Percentiles rank a stretch among this genome's conserved stretches.
phyloP scores from a whole-genome alignment of 2,888 invertebrate genomes.

The Julus scandinavius region DNA sequence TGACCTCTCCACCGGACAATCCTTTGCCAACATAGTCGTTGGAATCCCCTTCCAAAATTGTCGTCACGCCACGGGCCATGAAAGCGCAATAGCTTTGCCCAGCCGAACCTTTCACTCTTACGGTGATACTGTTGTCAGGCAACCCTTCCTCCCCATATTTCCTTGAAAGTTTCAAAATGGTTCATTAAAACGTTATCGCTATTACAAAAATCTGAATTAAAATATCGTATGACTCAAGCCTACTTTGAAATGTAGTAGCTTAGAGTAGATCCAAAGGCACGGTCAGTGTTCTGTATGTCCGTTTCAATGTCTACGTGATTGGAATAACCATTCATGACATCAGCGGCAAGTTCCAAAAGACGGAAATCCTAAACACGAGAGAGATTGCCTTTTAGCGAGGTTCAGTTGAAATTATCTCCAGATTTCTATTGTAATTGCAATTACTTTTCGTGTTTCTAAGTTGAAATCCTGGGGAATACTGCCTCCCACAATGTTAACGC shows the following conservation, averaged over 20 bases:
- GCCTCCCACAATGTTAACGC: conserved; percentile 89
- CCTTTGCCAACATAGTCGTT: conserved; percentile 99
- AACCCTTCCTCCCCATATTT: conserved; percentile 88
- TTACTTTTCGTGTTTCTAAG: conserved; percentile 65
- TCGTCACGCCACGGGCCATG: conserved; percentile 87
- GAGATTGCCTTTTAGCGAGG: neutral
- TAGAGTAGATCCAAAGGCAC: conserved; percentile 92
- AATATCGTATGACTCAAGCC: conserved; percentile 64
- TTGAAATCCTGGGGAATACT: conserved; percentile 77
- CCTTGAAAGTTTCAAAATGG: conserved; percentile 67
- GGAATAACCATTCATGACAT: conserved; percentile 79
- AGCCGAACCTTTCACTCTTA: conserved; percentile 89
- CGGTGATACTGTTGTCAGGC: conserved; percentile 82
- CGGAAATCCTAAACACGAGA: conserved; percentile 72
- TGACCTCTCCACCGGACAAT: conserved; percentile 91
- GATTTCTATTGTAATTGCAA: neutral
- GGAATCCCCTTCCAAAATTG: conserved; percentile 94
- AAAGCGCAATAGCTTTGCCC: conserved; percentile 99
- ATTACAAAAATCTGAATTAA: neutral
- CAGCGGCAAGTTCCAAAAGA: conserved; percentile 77
- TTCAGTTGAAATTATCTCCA: neutral
- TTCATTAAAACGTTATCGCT: neutral
- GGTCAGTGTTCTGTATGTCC: conserved; percentile 88
- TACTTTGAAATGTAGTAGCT: conserved; percentile 95
- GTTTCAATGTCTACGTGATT: conserved; percentile 77